Conservation (phyloP, 2,888 invertebrate species). For the Pimpla rufipes region DNA sequence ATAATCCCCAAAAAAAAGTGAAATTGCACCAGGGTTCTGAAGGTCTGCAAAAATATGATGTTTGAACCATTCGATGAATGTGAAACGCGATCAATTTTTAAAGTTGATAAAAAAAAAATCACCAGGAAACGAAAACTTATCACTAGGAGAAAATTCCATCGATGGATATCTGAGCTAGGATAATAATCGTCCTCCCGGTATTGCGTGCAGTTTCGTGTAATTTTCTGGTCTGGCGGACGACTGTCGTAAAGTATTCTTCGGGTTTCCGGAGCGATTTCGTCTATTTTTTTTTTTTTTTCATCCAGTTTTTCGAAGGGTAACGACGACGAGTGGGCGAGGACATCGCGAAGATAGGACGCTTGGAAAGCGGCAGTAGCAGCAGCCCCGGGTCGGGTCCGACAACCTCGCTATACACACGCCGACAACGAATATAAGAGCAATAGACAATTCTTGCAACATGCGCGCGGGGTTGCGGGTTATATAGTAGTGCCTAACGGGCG, state of each 20-base stretch:
- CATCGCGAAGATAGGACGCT: conserved; percentile 24
- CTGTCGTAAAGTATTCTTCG: conserved; percentile 46
- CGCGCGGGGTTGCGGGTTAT: conserved; percentile 10
- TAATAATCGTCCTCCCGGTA: conserved; percentile 26
- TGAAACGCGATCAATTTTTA: neutral
- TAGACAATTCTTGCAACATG: conserved; percentile 50
- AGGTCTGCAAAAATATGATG: neutral
- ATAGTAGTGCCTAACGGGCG: conserved; percentile 12
- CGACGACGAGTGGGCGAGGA: conserved; percentile 35
- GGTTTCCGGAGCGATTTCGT: conserved; percentile 22
- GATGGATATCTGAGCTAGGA: neutral
- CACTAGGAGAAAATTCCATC: neutral
- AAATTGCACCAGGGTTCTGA: neutral
- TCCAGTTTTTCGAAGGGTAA: conserved; percentile 19
- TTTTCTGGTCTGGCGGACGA: conserved; percentile 6
- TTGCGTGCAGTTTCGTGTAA: conserved; percentile 34
- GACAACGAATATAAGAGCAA: conserved; percentile 52
- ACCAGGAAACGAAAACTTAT: neutral
- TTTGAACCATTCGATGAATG: too few species aligned
- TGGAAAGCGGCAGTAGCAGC: too few species aligned
- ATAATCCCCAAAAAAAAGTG: too few species aligned
- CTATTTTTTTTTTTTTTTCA: conserved; percentile 30
- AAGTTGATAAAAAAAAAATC: neutral
- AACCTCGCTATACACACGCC: conserved; percentile 4
- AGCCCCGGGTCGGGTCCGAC: neutral